These are phyloP conservation scores for Drosophila auraria DNA, from an alignment of 1,140 invertebrate genomes.

Conservation along the genomic window DNA sequence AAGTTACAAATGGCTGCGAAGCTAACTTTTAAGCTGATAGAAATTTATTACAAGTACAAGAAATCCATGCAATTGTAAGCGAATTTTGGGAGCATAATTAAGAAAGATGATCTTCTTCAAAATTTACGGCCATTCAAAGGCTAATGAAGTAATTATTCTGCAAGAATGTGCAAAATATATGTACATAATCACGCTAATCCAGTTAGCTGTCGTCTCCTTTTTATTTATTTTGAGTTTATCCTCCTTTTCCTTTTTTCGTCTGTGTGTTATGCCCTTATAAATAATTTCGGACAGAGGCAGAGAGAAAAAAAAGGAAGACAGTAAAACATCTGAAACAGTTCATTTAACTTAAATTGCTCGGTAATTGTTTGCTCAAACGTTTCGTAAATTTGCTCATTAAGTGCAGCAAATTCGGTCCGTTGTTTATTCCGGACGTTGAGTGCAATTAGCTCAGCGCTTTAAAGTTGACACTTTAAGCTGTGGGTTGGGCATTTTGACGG, in stretches of 20 bases:
- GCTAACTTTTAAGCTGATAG: constrained; percentile 14
- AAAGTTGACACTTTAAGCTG: constrained; percentile 62
- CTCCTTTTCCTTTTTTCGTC: constrained; percentile 8
- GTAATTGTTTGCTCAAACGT: constrained; percentile 69
- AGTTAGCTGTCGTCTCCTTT: constrained; percentile 31
- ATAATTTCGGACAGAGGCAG: constrained; percentile 44
- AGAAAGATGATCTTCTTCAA: background rate
- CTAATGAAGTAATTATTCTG: constrained; percentile 43
- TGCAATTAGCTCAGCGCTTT: constrained; percentile 56
- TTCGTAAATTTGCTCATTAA: constrained; percentile 73
- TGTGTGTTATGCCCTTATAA: constrained; percentile 35
- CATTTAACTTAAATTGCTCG: constrained; percentile 78
- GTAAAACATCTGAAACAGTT: constrained; percentile 53
- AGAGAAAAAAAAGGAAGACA: constrained; percentile 1
- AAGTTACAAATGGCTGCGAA: constrained; percentile 17
- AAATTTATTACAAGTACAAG: background rate
- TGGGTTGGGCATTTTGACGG: constrained; percentile 20
- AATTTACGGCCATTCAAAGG: constrained; percentile 15
- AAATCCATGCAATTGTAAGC: constrained; percentile 2
- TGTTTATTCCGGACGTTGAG: constrained; percentile 27
- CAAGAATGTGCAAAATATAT: constrained; percentile 26
- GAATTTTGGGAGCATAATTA: background rate
- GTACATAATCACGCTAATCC: constrained; percentile 46
- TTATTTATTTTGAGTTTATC: constrained; percentile 19
- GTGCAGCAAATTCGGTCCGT: constrained; percentile 19